phyloP scores from a whole-genome alignment of 2,113 vertebrate genomes.

The Agapornis roseicollis region DNA sequence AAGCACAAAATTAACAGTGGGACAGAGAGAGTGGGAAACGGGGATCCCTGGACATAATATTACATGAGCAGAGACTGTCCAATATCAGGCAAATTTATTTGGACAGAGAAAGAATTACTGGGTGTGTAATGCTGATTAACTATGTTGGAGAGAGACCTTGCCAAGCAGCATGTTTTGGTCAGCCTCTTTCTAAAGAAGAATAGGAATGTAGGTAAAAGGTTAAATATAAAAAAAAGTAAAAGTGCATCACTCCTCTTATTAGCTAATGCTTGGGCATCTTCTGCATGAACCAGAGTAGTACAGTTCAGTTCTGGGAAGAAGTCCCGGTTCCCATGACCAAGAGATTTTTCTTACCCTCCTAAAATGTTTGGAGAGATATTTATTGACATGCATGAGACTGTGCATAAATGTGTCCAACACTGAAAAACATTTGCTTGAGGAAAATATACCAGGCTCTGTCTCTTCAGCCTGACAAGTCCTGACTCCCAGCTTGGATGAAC shows the following conservation, averaged over 20 bases:
- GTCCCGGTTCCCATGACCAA: background rate
- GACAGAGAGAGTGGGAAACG: background rate
- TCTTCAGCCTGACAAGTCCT: background rate
- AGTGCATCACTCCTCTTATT: slow-evolving; percentile 7
- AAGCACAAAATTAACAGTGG: slow-evolving; percentile 5
- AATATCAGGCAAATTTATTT: slow-evolving; percentile 42
- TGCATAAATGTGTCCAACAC: background rate
- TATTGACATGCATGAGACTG: background rate
- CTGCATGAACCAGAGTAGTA: background rate
- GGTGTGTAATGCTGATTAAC: slow-evolving; percentile 67
- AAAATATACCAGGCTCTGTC: background rate
- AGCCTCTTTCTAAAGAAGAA: slow-evolving; percentile 31
- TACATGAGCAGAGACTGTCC: background rate
- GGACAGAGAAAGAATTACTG: slow-evolving; percentile 50
- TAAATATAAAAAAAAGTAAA: background rate
- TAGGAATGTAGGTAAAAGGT: slow-evolving; percentile 65
- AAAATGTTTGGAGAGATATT: background rate
- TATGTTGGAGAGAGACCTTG: slow-evolving; percentile 57
- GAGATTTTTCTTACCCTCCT: background rate
- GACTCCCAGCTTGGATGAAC: background rate
- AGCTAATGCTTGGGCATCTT: slow-evolving; percentile 46
- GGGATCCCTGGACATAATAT: background rate
- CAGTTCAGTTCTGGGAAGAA: background rate
- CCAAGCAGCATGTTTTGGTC: slow-evolving; percentile 55
- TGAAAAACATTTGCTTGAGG: background rate